Conservation (phyloP, 1,140 invertebrate genomes). For the Magallana ariakensis region DNA sequence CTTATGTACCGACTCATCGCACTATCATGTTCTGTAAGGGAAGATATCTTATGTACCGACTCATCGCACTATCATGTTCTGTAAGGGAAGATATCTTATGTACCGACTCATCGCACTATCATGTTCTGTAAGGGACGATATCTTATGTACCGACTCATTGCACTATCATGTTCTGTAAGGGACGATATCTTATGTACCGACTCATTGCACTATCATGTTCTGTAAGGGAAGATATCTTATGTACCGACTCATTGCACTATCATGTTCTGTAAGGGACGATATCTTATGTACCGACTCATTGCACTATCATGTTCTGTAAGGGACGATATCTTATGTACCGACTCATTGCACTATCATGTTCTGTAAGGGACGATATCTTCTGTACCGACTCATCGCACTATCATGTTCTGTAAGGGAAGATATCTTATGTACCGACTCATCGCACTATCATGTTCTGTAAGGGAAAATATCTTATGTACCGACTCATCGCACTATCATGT, state of each 20-base stretch:
- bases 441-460: conserved; percentile 78
- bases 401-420: conserved; percentile 77
- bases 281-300: conserved; percentile 78
- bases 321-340: conserved; percentile 77
- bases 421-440: conserved; percentile 78
- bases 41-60: conserved; percentile 77
- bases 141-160: conserved; percentile 78
- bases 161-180: conserved; percentile 78
- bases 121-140: conserved; percentile 74
- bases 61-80: conserved; percentile 79
- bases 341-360: conserved; percentile 77
- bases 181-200: conserved; percentile 77
- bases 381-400: conserved; percentile 76
- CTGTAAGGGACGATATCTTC: conserved; percentile 75
- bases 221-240: conserved; percentile 75
- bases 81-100: conserved; percentile 73
- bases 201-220: conserved; percentile 78
- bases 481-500: conserved; percentile 76
- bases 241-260: conserved; percentile 76
- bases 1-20: conserved; percentile 78
- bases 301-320: conserved; percentile 78
- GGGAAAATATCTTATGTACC: conserved; percentile 76
- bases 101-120: conserved; percentile 77
- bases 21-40: conserved; percentile 77
- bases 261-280: conserved; percentile 75